Percentiles rank a stretch among this genome's conserved stretches.
phyloP scores from a whole-genome alignment of 1,140 invertebrate species.

The Dendrolimus kikuchii region DNA sequence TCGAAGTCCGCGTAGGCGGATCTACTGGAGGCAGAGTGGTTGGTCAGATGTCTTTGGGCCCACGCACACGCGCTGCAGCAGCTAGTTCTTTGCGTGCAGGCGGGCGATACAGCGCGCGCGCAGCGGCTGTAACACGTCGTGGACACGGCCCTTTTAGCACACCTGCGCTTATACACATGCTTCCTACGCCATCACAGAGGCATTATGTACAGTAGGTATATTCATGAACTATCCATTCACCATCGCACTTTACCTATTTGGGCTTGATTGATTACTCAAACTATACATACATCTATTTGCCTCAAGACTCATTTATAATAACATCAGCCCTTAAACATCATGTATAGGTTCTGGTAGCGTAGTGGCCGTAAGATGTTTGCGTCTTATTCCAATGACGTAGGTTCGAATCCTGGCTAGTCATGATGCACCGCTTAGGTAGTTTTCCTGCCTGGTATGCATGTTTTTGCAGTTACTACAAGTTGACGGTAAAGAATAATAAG shows the following conservation, averaged over 20 bases:
- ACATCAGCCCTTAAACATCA: too few relatives aligned
- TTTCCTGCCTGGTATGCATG: too few relatives aligned
- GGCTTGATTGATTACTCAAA: neutral
- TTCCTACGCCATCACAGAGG: constrained; percentile 54
- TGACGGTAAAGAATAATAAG: too few relatives aligned
- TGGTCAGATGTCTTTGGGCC: constrained; percentile 60
- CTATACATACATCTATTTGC: too few relatives aligned
- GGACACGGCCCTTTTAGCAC: constrained; percentile 58
- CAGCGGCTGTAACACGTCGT: constrained; percentile 51
- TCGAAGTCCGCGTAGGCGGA: constrained; percentile 52
- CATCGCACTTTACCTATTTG: neutral
- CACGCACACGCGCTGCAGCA: constrained; percentile 48
- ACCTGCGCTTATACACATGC: constrained; percentile 56
- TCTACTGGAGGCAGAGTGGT: constrained; percentile 63
- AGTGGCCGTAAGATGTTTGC: too few relatives aligned
- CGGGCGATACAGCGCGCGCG: constrained; percentile 53
- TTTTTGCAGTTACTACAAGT: too few relatives aligned
- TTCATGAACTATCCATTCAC: constrained; percentile 1
- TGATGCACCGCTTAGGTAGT: too few relatives aligned
- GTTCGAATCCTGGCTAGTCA: too few relatives aligned
- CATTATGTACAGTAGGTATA: constrained; percentile 56
- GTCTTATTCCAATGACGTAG: too few relatives aligned
- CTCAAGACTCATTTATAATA: too few relatives aligned
- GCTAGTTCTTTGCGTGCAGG: constrained; percentile 54
- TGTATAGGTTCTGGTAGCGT: too few relatives aligned